A percentile compares a stretch with the other conserved stretches of the same genome.
Conservation (phyloP, 2,888 invertebrate genomes). For the Orthonychiurus folsomi region DNA sequence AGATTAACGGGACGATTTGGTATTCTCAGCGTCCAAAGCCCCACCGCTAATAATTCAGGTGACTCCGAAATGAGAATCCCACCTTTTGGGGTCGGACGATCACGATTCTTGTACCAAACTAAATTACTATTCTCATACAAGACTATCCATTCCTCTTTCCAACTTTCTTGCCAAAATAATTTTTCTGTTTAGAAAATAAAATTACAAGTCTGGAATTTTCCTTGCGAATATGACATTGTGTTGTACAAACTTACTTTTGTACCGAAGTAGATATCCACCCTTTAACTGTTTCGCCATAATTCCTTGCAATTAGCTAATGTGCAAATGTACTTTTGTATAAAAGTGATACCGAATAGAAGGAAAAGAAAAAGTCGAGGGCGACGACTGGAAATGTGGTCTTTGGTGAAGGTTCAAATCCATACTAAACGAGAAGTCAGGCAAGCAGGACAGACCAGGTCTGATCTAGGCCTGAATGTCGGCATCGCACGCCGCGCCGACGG, state of each 20-base stretch:
- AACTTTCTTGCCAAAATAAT: constrained; percentile 4
- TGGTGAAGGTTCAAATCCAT: no score
- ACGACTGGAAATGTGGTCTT: no score
- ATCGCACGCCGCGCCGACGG: no score
- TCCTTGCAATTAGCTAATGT: no score
- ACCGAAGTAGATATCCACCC: constrained; percentile 4
- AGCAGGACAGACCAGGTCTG: no score
- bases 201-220: background rate
- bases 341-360: no score
- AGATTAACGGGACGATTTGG: constrained; percentile 59
- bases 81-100: constrained; percentile 48
- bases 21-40: constrained; percentile 69
- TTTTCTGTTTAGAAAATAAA: background rate
- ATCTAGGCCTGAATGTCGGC: no score
- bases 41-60: constrained; percentile 70
- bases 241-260: constrained; percentile 9
- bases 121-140: constrained; percentile 76
- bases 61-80: constrained; percentile 61
- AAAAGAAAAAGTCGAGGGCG: no score
- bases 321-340: no score
- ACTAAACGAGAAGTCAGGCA: no score
- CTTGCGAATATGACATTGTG: no score
- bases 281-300: constrained; percentile 7
- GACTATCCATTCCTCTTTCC: constrained; percentile 66
- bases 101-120: constrained; percentile 70